These are phyloP conservation scores for Helarctos malayanus DNA, from an alignment of 2,797 vertebrate genomes.

Conservation along the genomic window DNA sequence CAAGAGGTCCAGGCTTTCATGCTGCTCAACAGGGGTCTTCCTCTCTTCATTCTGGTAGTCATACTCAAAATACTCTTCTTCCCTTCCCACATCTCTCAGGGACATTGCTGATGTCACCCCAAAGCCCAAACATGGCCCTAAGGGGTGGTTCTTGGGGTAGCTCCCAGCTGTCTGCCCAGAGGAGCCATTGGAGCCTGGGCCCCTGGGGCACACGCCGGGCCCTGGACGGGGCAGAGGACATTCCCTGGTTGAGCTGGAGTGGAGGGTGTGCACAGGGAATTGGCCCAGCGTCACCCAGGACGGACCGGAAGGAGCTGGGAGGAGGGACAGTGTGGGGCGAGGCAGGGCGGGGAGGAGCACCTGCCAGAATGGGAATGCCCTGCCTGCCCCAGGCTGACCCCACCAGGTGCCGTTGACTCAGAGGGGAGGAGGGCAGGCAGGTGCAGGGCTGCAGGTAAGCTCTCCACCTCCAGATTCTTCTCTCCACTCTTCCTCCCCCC, in stretches of 20 bases:
- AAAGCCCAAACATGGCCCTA: background rate
- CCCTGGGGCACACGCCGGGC: slow-evolving; percentile 78
- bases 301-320: slow-evolving; percentile 37
- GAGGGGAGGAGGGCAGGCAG: background rate
- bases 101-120: slow-evolving; percentile 89
- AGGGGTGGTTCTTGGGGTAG: slow-evolving; percentile 63
- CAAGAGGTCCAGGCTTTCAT: slow-evolving; percentile 86
- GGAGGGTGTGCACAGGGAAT: slow-evolving; percentile 55
- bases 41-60: slow-evolving; percentile 84
- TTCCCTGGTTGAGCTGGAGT: slow-evolving; percentile 76
- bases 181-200: slow-evolving; percentile 53
- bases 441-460: background rate
- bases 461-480: background rate
- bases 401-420: background rate
- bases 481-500: slow-evolving; percentile 31
- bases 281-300: slow-evolving; percentile 56
- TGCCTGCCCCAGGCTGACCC: background rate
- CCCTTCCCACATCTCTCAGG: slow-evolving; percentile 69
- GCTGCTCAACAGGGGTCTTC: background rate
- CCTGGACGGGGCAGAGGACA: slow-evolving; percentile 83
- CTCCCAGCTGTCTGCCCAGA: slow-evolving; percentile 66
- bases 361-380: background rate
- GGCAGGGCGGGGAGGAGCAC: background rate
- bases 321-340: background rate
- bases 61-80: slow-evolving; percentile 91